phyloP scores from a whole-genome alignment of 1,140 invertebrate genomes.

The Cherax quadricarinatus region DNA sequence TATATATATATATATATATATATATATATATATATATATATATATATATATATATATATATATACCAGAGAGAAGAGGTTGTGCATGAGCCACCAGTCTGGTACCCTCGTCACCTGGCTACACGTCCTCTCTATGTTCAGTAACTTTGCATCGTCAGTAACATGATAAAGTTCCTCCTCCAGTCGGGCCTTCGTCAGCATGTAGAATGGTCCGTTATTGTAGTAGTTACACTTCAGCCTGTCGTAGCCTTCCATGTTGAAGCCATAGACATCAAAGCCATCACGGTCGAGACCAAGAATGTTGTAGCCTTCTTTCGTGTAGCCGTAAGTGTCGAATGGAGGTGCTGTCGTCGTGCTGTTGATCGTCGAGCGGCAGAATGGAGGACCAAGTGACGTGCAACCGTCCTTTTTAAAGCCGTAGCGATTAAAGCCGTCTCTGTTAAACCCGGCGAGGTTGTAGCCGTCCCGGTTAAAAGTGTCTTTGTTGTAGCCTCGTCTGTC shows the following conservation, averaged over 20 bases:
- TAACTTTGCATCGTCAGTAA: neutral
- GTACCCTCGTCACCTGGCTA: neutral
- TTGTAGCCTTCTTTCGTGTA: conserved; percentile 12
- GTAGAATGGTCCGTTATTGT: conserved; percentile 27
- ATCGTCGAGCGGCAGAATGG: conserved; percentile 9
- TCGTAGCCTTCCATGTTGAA: conserved; percentile 17
- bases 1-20: too few relatives aligned
- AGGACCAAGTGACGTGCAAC: conserved; percentile 2
- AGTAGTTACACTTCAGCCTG: conserved; percentile 4
- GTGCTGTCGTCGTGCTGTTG: neutral
- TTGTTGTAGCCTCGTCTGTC: conserved; percentile 5
- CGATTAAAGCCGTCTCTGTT: conserved; percentile 12
- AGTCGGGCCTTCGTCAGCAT: conserved; percentile 1
- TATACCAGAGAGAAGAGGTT: conserved; percentile 9
- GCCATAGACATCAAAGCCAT: conserved; percentile 17
- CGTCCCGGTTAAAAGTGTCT: conserved; percentile 7
- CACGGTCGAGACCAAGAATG: conserved; percentile 22
- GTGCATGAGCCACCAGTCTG: conserved; percentile 16
- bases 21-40: too few relatives aligned
- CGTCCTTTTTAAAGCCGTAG: conserved; percentile 4
- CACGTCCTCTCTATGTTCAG: conserved; percentile 27
- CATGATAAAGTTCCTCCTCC: neutral
- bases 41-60: too few relatives aligned
- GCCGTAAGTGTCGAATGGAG: conserved; percentile 5
- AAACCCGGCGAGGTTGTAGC: conserved; percentile 13